Conservation (phyloP, 2,888 invertebrate species). For the Cantharis rufa region DNA sequence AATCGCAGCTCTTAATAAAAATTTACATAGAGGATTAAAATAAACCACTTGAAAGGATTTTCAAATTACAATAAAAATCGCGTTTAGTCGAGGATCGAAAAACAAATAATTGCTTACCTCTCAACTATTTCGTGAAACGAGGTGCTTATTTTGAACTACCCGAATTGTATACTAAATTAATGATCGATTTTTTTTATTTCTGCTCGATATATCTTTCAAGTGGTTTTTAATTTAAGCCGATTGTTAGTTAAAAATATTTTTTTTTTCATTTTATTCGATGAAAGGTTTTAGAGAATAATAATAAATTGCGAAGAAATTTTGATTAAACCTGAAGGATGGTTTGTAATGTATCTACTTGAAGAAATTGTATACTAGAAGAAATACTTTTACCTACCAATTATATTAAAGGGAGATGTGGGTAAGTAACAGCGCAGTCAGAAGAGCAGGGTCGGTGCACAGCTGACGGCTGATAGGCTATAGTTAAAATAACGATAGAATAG, state of each 20-base stretch:
- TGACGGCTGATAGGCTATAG: too few relatives aligned
- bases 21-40: neutral
- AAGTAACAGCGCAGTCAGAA: too few relatives aligned
- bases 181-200: neutral
- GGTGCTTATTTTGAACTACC: neutral
- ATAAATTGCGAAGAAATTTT: neutral
- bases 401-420: too few relatives aligned
- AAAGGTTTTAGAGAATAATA: neutral
- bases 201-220: neutral
- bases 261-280: neutral
- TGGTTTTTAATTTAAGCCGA: neutral
- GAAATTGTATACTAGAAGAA: too few relatives aligned
- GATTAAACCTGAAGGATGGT: neutral
- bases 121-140: neutral
- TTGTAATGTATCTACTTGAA: too few relatives aligned
- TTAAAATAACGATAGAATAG: too few relatives aligned
- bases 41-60: neutral
- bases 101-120: neutral
- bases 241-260: neutral
- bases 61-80: neutral
- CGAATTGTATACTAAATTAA: neutral
- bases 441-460: too few relatives aligned
- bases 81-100: neutral
- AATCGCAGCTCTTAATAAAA: neutral
- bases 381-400: too few relatives aligned